Evolutionary conservation across 2,113 vertebrate genomes (phyloP), one percentile per base, ranked within the genome.

Genomic region (Thunnus maccoyii): DNA sequence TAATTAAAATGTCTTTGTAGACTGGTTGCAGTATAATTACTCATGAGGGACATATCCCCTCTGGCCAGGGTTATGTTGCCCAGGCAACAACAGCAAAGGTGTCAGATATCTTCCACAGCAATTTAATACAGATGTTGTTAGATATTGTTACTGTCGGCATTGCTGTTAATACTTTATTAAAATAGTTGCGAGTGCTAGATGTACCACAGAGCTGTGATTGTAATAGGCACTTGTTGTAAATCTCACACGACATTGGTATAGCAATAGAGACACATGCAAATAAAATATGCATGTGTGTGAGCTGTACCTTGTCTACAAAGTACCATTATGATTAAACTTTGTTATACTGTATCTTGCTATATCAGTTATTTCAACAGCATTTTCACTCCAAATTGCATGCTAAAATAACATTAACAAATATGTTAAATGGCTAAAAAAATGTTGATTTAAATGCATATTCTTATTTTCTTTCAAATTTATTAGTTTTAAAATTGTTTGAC

Each of bases 1-100:
- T 89, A 88, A 90, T 91, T 88, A 86, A 91, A 91, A 86, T 71
- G 62, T 86, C 87, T 85, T 91, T 84, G 82, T 86, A 70, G 83
- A 90, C 80, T 60, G 65, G 64, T 69, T 86, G 85, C 77, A 76
- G 76, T 68, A 83, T 89, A 92, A 89, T 91, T 86, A 91, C 80
- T 87, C 86, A 87, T 84, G 76, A 67, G 89, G 84, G 90, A 89
- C 73, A 69, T 57, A 54, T 72, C 69, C 65, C 61, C 70, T 83
- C 76, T 78, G 76, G 83, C 76, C 72, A 51, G 56, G 72, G 71
- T 78, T 74, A 72, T 68, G 76, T 85, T 88, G 61, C 73, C 80
- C 18, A 48, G 67, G 74, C 80, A 90, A 88, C 89, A 82, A 80
- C 80, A 83, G 82, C 76, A 60, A 41, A 85, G 69, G 72, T 78